Evolutionary conservation across 2,113 vertebrate genomes (phyloP).

Genomic region (Corydoras sp.): DNA sequence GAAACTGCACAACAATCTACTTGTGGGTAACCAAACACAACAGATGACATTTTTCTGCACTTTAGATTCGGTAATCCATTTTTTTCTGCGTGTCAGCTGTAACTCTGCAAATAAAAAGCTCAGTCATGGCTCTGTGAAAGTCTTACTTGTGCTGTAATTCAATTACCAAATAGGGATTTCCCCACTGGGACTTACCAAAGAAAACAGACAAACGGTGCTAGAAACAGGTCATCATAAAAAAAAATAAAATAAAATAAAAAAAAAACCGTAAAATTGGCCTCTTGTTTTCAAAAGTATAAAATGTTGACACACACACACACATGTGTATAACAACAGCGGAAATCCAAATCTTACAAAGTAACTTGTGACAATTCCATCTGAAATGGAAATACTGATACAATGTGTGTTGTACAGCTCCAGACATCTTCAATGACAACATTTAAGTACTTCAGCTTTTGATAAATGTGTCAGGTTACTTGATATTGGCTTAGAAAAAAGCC

Average conservation of each 20-base stretch:
- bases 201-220: background rate
- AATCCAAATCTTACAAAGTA: constrained; percentile 25
- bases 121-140: constrained; percentile 8
- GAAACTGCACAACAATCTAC: background rate
- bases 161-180: constrained; percentile 31
- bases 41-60: background rate
- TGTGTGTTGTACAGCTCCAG: too few species aligned
- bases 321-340: constrained; percentile 23
- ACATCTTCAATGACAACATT: background rate
- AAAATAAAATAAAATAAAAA: background rate
- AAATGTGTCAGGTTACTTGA: too few species aligned
- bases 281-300: constrained; percentile 40
- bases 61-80: background rate
- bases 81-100: background rate
- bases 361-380: constrained; percentile 22
- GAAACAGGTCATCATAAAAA: constrained; percentile 4
- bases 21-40: background rate
- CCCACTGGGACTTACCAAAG: constrained; percentile 2
- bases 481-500: background rate
- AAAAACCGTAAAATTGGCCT: constrained; percentile 24
- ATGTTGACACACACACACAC: background rate
- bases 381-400: background rate
- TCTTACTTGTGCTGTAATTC: constrained; percentile 23
- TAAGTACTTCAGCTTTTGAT: background rate
- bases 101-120: constrained; percentile 1